Conservation (phyloP, 2,797 vertebrate species). For the Clangula hyemalis region DNA sequence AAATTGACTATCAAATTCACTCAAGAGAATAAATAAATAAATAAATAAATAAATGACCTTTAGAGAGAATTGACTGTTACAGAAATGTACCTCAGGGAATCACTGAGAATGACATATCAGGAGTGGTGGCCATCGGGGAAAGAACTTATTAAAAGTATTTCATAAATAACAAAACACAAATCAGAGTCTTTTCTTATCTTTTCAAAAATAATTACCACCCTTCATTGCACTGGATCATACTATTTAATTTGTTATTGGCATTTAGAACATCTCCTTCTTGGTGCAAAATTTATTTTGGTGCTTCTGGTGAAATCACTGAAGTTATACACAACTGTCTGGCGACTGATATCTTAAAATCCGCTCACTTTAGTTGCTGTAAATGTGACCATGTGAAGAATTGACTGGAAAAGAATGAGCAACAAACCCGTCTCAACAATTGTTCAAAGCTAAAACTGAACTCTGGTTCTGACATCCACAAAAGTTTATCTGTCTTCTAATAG, state of each 20-base stretch:
- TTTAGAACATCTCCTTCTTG: constrained; percentile 35
- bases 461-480: neutral
- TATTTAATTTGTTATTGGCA: constrained; percentile 32
- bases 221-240: neutral
- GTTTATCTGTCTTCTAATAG: neutral
- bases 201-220: constrained; percentile 14
- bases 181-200: neutral
- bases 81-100: constrained; percentile 50
- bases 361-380: neutral
- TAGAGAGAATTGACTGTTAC: constrained; percentile 56
- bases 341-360: neutral
- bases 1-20: constrained; percentile 59
- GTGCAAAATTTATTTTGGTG: neutral
- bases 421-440: neutral
- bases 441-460: neutral
- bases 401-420: neutral
- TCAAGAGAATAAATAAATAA: constrained; percentile 17
- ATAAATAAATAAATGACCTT: constrained; percentile 30
- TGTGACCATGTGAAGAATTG: neutral
- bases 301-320: neutral
- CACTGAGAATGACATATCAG: constrained; percentile 12
- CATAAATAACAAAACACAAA: constrained; percentile 36
- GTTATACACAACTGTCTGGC: neutral
- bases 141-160: constrained; percentile 62
- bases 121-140: neutral